phyloP scores from a whole-genome alignment of 2,797 vertebrate species.

The Cyclopterus lumpus region DNA sequence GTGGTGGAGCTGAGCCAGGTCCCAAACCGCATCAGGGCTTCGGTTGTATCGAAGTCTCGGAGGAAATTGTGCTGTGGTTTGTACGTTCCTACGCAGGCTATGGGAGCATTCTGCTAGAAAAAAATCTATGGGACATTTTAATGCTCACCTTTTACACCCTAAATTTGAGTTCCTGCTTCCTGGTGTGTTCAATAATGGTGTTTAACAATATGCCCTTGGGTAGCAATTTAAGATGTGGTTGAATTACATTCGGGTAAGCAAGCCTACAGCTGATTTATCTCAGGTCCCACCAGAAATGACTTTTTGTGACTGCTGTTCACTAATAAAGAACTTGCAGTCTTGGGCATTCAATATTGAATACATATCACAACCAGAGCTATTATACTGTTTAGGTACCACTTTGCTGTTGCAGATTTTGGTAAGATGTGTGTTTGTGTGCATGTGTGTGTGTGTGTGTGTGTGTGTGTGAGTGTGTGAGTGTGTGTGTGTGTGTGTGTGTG shows the following conservation, averaged over 20 bases:
- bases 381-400: background rate
- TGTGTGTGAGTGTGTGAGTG: slow-evolving; percentile 1
- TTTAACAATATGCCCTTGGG: slow-evolving; percentile 1
- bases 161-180: background rate
- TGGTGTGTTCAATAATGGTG: background rate
- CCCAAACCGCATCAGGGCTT: slow-evolving; percentile 43
- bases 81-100: slow-evolving; percentile 4
- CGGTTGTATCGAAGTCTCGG: slow-evolving; percentile 24
- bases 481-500: slow-evolving; percentile 11
- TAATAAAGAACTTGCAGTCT: background rate
- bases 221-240: background rate
- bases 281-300: background rate
- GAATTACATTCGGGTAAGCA: background rate
- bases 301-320: background rate
- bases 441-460: slow-evolving; percentile 6
- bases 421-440: slow-evolving; percentile 11
- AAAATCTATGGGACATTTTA: background rate
- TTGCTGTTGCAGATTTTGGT: background rate
- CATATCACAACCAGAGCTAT: background rate
- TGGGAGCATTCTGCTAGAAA: background rate
- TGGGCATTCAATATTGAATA: background rate
- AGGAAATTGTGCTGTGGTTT: slow-evolving; percentile 22
- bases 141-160: background rate
- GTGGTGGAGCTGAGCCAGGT: slow-evolving; percentile 45
- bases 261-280: background rate